A percentile compares a stretch with the other conserved stretches of the same genome.
These are phyloP conservation scores for Trematomus bernacchii DNA, from an alignment of 2,797 vertebrate genomes.

Conservation along the genomic window DNA sequence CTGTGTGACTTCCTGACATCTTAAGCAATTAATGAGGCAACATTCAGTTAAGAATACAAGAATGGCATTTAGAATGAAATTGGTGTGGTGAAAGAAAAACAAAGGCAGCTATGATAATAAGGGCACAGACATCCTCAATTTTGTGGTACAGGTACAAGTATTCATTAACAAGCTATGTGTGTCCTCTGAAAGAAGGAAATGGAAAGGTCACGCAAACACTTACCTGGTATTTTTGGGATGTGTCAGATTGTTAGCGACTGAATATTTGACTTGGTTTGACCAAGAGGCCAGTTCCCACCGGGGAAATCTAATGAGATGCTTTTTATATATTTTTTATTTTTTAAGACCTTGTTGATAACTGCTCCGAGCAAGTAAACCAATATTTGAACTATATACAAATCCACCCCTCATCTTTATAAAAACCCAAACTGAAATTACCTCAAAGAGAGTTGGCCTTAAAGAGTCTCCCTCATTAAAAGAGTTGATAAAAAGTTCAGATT, in stretches of 20 bases:
- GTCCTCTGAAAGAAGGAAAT: slow-evolving; percentile 19
- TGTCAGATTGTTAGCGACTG: not conserved
- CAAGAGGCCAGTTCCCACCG: not conserved
- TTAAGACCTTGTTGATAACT: not conserved
- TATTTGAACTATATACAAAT: not conserved
- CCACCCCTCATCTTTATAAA: not conserved
- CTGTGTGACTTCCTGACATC: slow-evolving; percentile 14
- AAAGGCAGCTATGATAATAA: not conserved
- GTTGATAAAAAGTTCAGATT: not conserved
- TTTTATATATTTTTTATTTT: not conserved
- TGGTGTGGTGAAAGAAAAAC: not conserved
- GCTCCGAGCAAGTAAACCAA: not conserved
- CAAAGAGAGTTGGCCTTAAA: not conserved
- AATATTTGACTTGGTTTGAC: slow-evolving; percentile 21
- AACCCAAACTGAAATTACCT: not conserved
- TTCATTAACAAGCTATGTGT: slow-evolving; percentile 19
- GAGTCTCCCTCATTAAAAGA: not conserved
- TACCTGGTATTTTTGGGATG: not conserved
- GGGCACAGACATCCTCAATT: slow-evolving; percentile 2
- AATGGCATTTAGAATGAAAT: slow-evolving; percentile 22
- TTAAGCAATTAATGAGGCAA: slow-evolving; percentile 35
- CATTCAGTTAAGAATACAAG: slow-evolving; percentile 15
- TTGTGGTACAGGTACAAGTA: not conserved
- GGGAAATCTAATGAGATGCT: not conserved
- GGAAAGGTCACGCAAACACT: not conserved